Evolutionary conservation across 2,797 vertebrate species (phyloP).

Genomic region (Scolopax bukidnonensis): DNA sequence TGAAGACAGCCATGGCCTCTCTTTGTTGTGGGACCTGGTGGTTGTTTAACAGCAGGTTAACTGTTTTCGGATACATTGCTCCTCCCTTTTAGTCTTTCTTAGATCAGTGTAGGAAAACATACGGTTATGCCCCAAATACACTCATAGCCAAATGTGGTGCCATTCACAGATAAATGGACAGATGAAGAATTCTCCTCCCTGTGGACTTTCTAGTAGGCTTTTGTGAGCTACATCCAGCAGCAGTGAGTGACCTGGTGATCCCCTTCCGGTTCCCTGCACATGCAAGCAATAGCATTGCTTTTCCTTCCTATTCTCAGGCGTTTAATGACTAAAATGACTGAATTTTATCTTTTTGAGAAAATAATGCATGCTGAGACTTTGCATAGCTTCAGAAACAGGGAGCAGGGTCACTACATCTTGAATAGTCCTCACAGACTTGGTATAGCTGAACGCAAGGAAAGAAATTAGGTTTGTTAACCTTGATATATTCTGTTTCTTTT

Average conservation of each 20-base stretch:
- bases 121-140: background rate
- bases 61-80: background rate
- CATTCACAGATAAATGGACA: background rate
- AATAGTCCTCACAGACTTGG: background rate
- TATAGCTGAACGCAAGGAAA: background rate
- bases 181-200: background rate
- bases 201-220: background rate
- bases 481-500: background rate
- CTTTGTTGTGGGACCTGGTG: background rate
- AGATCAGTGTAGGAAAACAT: background rate
- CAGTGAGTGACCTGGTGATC: background rate
- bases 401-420: background rate
- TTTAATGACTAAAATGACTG: background rate
- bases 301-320: background rate
- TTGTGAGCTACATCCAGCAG: background rate
- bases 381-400: background rate
- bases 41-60: background rate
- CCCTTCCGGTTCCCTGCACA: background rate
- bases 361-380: background rate
- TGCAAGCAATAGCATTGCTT: background rate
- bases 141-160: background rate
- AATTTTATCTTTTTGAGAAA: background rate
- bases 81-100: background rate
- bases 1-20: background rate
- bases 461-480: background rate